Evolutionary conservation across 2,888 invertebrate genomes (phyloP), one percentile per base, ranked within the genome.

Genomic region (Agrotis puta): DNA sequence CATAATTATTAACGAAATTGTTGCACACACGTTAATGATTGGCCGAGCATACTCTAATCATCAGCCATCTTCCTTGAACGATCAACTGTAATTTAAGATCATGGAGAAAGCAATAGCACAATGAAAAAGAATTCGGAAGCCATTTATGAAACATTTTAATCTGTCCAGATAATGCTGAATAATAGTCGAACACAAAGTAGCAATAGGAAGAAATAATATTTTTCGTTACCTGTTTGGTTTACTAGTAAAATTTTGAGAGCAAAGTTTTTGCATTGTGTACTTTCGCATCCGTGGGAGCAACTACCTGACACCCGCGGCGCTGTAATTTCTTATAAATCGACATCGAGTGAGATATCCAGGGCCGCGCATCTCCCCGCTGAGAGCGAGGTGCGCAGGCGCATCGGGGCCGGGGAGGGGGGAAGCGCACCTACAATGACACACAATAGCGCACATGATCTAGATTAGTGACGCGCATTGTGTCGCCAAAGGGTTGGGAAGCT

Each of bases 401-500:
- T n/a, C 6, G n/a, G 22, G 39, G n/a, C 27, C 13, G 2, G 33
- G 22, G 20, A 18, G 45, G 74, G 73, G 85, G 82, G 84, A 81
- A 74, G 79, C 77, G 72, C 84, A 77, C 80, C 78, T 85, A 93
- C 93, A 94, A 92, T 93, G 84, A 85, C 70, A 74, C 89, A 95
- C 94, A 95, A 95, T 93, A 92, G 90, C 87, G 90, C 94, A 94
- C 94, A 93, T 94, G 95, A 96, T 96, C 95, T 95, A 96, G 95
- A 96, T 96, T 95, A 95, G 95, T 94, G 94, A 95, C 91, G 93
- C 94, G 92, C 88, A 93, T 96, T 96, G 95, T 96, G 94, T 95
- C 94, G 90, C 93, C 95, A 96, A 96, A 95, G 96, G 95, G 95
- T 96, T 96, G 92, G 88, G 85, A 53, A 85, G 86, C 90, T 90